These are phyloP conservation scores for Ptyas mucosa DNA, from an alignment of 2,113 vertebrate species.

Conservation along the genomic window DNA sequence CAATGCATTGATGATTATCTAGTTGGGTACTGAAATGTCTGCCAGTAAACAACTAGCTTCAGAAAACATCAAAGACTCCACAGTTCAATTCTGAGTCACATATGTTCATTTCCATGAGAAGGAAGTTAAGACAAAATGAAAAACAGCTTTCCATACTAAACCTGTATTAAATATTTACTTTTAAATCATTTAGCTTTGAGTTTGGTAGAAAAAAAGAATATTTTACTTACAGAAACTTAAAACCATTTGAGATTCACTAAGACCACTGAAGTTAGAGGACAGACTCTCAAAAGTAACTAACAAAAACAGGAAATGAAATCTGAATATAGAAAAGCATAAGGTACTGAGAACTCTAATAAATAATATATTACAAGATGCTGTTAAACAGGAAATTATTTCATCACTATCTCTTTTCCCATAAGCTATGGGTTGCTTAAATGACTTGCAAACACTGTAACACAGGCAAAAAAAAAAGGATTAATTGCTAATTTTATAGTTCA, in stretches of 20 bases:
- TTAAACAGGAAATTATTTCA: not conserved
- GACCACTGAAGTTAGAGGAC: not conserved
- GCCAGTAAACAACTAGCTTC: not conserved
- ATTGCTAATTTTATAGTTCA: not conserved
- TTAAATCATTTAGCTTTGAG: not conserved
- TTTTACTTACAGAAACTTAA: not conserved
- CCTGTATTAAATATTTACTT: not conserved
- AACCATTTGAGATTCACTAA: not conserved
- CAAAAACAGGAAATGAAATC: not conserved
- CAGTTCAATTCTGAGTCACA: not conserved
- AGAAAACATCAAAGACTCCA: not conserved
- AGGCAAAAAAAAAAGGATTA: not conserved
- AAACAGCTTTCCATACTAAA: not conserved
- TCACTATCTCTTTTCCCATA: not conserved
- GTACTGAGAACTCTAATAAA: not conserved
- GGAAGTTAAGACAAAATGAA: not conserved
- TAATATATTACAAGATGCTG: too few species aligned
- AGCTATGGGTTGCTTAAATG: not conserved
- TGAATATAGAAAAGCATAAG: not conserved
- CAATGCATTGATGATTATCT: not conserved
- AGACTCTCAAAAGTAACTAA: not conserved
- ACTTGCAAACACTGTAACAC: not conserved
- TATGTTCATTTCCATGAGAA: not conserved
- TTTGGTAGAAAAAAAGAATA: not conserved
- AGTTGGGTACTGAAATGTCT: not conserved